Evolutionary conservation across 2,888 invertebrate species (phyloP).

Genomic region (Ichneumoninae sp.): DNA sequence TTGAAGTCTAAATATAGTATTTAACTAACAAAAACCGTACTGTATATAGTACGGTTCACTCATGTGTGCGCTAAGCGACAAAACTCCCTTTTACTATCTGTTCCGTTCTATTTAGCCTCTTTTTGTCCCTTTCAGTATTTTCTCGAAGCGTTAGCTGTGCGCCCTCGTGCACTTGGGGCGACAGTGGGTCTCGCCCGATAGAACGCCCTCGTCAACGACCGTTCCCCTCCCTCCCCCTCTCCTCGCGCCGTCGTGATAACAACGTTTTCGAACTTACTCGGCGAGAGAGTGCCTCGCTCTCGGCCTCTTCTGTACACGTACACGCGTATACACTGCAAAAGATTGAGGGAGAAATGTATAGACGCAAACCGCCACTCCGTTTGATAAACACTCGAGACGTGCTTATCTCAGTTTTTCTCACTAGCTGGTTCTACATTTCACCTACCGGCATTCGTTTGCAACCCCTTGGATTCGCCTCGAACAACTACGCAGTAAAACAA

Average conservation of each 20-base stretch:
- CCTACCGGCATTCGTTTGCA: background rate
- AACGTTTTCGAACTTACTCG: constrained; percentile 43
- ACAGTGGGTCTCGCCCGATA: constrained; percentile 4
- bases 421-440: background rate
- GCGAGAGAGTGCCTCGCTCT: background rate
- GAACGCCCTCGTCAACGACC: constrained; percentile 47
- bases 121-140: constrained; percentile 10
- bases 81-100: background rate
- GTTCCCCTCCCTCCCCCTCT: background rate
- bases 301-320: background rate
- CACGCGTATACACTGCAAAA: background rate
- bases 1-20: too few species aligned
- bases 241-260: constrained; percentile 36
- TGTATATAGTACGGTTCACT: too few species aligned
- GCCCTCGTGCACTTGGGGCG: constrained; percentile 33
- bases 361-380: constrained; percentile 52
- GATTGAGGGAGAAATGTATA: constrained; percentile 28
- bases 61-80: too few species aligned
- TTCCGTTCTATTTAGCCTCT: constrained; percentile 20
- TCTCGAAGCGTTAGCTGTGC: constrained; percentile 28
- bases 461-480: background rate
- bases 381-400: constrained; percentile 62
- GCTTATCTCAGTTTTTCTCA: constrained; percentile 43
- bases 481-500: background rate
- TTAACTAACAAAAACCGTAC: too few species aligned